Base-by-base conservation (phyloP, 2,113 vertebrate species). In the Psilopsiagon aurifrons region DNA sequence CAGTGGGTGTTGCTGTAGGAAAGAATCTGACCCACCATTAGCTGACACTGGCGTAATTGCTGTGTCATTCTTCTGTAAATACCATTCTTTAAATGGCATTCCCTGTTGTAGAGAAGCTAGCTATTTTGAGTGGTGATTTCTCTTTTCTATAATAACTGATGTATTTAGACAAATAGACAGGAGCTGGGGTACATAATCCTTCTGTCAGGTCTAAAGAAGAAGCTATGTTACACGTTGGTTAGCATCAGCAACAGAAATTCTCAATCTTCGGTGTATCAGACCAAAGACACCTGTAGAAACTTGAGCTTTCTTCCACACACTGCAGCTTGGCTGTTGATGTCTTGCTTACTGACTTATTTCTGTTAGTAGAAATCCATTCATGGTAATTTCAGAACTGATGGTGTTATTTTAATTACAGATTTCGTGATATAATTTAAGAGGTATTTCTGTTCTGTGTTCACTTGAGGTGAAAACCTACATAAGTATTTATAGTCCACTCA, bases 191-290 rank as follows among this genome's bases (percentile, higher is more conserved):
- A 54, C 2, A 9, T 78, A 44, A 84, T 59, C 11, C n/a, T 82
- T 57, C 52, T 44, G 29, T 33, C 15, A 46, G 7, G 10, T 67
- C 33, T 70, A 12, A 17, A 25, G 63, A 80, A 46, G 44, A 44
- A 39, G 2, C 24, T 60, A 2, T 59, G 6, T 69, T 75, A 6
- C 1, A 4, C 0, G 0, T 66, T 79, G 39, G 13, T 69, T 90
- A 55, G 33, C 44, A 47, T 73, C 27, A 80, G 29, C 43, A 71
- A 11, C 11, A 63, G 41, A 62, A 73, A 4, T 54, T 66, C 35
- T 83, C 33, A 59, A 7, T 52, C 31, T 85, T 70, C 47, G 6
- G 15, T 43, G 3, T 23, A 59, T 71, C 29, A 83, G 27, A 54
- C 35, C 22, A 33, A 57, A 66, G 41, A 17, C 8, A 25, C 43